Percentiles rank a stretch among this genome's conserved stretches.
Conservation (phyloP, 1,140 invertebrate genomes). For the Drosophila quadrilineata region DNA sequence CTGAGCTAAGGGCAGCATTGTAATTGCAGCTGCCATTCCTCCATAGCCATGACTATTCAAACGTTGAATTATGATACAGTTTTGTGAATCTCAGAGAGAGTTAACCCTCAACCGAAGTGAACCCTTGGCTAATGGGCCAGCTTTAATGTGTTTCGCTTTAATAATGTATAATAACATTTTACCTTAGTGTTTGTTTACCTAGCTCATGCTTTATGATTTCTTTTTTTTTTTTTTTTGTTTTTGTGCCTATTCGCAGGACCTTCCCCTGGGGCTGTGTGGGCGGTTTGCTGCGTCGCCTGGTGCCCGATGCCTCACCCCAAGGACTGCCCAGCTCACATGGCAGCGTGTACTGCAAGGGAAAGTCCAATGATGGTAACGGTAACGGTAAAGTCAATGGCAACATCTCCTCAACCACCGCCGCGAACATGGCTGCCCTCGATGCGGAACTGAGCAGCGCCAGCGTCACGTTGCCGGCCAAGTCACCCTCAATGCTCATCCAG, state of each 20-base stretch:
- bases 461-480: constrained; percentile 64
- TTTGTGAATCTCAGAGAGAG: constrained; percentile 28
- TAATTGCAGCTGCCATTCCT: background rate
- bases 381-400: constrained; percentile 20
- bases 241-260: constrained; percentile 82
- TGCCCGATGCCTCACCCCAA: constrained; percentile 85
- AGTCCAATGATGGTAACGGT: constrained; percentile 1
- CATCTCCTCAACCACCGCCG: constrained; percentile 33
- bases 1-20: too few species aligned
- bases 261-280: constrained; percentile 86
- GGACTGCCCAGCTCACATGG: constrained; percentile 59
- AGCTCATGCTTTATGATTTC: constrained; percentile 7
- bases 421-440: constrained; percentile 61
- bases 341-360: constrained; percentile 1
- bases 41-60: constrained; percentile 16
- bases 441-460: constrained; percentile 60
- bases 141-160: constrained; percentile 74
- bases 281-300: constrained; percentile 85
- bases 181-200: constrained; percentile 64
- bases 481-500: constrained; percentile 77
- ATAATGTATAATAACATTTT: constrained; percentile 78
- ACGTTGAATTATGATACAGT: constrained; percentile 36
- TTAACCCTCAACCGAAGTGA: background rate
- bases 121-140: constrained; percentile 57
- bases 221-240: constrained; percentile 11